Conservation (phyloP, 2,113 vertebrate genomes). For the Lathamus discolor region DNA sequence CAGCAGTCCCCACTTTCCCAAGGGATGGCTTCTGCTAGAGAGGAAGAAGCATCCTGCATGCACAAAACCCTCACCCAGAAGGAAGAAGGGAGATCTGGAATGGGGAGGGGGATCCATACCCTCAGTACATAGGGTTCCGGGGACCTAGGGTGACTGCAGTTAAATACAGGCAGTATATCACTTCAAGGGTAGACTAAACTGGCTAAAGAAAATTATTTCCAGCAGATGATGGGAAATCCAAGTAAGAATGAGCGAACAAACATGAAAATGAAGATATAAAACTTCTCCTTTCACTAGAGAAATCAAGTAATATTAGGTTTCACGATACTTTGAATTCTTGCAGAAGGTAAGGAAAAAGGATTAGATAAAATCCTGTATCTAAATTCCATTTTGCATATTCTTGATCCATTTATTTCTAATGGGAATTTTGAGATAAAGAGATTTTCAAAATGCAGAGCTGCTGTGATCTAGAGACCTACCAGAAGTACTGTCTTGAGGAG, state of each 20-base stretch:
- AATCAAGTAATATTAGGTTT: neutral
- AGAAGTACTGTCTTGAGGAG: neutral
- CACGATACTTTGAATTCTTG: neutral
- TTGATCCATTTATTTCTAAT: neutral
- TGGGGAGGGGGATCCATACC: neutral
- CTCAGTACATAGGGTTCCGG: fast-evolving
- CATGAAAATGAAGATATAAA: too few species aligned
- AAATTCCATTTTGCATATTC: neutral
- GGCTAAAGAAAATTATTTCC: neutral
- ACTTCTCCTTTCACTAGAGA: too few species aligned
- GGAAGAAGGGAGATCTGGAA: neutral
- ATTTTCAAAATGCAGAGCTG: neutral
- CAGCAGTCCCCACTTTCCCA: neutral
- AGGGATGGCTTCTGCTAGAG: neutral
- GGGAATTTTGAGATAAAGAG: neutral
- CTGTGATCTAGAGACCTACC: neutral
- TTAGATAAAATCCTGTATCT: neutral
- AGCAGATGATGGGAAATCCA: neutral
- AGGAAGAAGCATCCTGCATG: neutral
- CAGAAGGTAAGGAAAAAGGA: neutral
- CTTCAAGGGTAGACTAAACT: neutral
- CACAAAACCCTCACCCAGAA: neutral
- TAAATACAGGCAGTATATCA: neutral
- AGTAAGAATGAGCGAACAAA: neutral
- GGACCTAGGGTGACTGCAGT: neutral